Evolutionary conservation across 2,113 vertebrate species (phyloP).

Genomic region (Malurus melanocephalus): DNA sequence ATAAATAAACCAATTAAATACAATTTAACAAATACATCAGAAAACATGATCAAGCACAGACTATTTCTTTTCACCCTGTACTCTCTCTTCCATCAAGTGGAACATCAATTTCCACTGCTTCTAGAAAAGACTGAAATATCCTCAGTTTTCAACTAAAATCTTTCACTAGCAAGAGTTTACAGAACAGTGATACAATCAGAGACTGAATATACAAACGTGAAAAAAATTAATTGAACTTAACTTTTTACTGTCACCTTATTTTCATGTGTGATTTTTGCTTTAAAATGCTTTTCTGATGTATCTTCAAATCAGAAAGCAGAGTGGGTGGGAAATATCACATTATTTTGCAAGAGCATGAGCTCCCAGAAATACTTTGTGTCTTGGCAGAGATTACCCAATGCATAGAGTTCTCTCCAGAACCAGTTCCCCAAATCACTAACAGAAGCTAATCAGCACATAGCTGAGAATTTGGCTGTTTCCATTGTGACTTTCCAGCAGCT

Average conservation of each 20-base stretch:
- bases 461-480: background rate
- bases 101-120: background rate
- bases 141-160: background rate
- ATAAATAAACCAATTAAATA: background rate
- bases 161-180: background rate
- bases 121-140: background rate
- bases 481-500: background rate
- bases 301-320: background rate
- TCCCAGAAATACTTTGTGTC: background rate
- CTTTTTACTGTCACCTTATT: background rate
- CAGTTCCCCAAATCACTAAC: background rate
- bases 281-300: background rate
- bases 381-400: background rate
- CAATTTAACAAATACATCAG: background rate
- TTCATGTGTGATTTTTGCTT: background rate
- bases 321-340: background rate
- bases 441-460: background rate
- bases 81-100: background rate
- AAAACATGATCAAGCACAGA: background rate
- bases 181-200: background rate
- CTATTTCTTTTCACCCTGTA: fast-evolving
- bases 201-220: background rate
- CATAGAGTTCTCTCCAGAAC: background rate
- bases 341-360: background rate
- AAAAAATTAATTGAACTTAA: background rate